These are phyloP conservation scores for Murina feae DNA, from an alignment of 2,113 vertebrate species.

Conservation along the genomic window DNA sequence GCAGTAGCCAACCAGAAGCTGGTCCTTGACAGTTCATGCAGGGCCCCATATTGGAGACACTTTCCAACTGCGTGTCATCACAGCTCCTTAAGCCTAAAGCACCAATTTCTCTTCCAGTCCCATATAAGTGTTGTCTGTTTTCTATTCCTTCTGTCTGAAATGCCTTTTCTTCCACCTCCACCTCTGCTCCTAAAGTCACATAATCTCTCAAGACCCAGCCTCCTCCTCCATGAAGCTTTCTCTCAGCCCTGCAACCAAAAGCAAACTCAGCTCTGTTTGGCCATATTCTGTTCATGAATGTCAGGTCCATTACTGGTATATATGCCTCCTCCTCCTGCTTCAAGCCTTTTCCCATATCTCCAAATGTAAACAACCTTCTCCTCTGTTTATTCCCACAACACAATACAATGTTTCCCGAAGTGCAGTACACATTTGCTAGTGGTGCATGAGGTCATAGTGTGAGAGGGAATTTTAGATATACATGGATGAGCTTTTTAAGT, in stretches of 20 bases:
- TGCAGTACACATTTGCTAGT: background rate
- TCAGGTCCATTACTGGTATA: background rate
- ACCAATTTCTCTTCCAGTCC: background rate
- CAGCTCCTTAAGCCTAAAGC: background rate
- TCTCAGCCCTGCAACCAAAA: background rate
- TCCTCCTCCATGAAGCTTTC: background rate
- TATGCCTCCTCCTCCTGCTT: background rate
- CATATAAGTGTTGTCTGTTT: background rate
- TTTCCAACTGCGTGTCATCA: background rate
- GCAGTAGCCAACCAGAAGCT: background rate
- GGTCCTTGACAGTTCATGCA: background rate
- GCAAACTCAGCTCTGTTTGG: background rate
- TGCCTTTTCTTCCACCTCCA: background rate
- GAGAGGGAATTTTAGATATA: constrained; percentile 1
- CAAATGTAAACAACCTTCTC: background rate
- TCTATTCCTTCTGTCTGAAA: background rate
- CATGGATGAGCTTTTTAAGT: background rate
- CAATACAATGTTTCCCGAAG: background rate
- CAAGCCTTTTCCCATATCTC: constrained; percentile 10
- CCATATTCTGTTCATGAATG: background rate
- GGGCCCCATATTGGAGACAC: background rate
- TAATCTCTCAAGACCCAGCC: background rate
- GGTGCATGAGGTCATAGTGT: background rate
- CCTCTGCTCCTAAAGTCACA: background rate
- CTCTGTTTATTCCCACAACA: background rate